Percentiles rank a stretch among this genome's conserved stretches.
Conservation (phyloP, 2,113 vertebrate genomes). For the Caloenas nicobarica region DNA sequence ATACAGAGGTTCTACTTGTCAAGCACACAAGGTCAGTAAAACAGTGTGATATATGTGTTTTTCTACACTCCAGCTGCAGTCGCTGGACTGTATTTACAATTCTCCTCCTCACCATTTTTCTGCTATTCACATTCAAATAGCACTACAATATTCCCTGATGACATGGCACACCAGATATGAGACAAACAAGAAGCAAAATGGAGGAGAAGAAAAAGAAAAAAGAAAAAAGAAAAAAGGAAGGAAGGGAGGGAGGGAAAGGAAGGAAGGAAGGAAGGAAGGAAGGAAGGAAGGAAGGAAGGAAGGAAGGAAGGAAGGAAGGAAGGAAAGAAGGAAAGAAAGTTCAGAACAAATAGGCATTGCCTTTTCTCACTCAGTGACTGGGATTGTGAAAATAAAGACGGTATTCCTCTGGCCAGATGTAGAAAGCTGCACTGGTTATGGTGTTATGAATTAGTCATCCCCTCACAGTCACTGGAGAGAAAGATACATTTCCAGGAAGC, state of each 20-base stretch:
- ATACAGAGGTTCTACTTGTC: no score
- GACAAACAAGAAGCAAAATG: not conserved
- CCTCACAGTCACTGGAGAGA: not conserved
- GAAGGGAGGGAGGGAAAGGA: no score
- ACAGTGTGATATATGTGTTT: no score
- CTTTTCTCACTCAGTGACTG: not conserved
- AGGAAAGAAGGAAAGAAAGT: not conserved
- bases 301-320: not conserved
- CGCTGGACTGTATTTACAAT: no score
- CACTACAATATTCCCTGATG: not conserved
- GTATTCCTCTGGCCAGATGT: not conserved
- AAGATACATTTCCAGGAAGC: not conserved
- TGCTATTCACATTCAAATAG: not conserved
- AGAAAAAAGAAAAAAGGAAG: not conserved
- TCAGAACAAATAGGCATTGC: not conserved
- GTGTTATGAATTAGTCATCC: not conserved
- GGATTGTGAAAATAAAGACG: not conserved
- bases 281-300: no score
- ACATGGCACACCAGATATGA: not conserved
- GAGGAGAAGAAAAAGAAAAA: not conserved
- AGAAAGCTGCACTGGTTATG: not conserved
- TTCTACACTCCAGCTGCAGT: no score
- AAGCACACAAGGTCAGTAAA: no score
- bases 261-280: no score
- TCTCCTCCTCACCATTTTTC: no score